Evolutionary conservation across 2,797 vertebrate species (phyloP), one percentile per base, ranked within the genome.

Genomic region (Sciaenops ocellatus): DNA sequence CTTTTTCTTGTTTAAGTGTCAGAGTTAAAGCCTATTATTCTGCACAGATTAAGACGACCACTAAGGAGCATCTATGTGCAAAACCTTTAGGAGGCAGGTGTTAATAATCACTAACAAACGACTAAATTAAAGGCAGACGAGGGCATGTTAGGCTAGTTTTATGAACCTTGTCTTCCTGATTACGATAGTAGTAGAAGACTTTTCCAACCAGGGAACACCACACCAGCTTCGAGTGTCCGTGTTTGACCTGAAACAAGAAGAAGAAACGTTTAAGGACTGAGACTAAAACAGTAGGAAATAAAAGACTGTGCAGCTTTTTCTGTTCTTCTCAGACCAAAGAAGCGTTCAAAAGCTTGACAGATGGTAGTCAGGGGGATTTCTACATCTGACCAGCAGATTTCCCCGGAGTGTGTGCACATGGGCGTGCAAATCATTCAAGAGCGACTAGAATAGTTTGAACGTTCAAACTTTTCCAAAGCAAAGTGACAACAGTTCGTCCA

Each of bases 141-240:
- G 22, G 5, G 9, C n/a, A 47, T 28, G 46, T 44, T 41, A 26
- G 42, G 6, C 16, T 26, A 59, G 44, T 73, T 69, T 66, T 63
- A 72, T 69, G 55, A 88, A 98, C 97, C 96, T 97, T 98, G 90
- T 99, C 97, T 47, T 99, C 98, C 65, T 97, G 96, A 89, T 97
- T 98, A 78, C 98, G 95, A 90, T 96, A 98, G 83, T 99, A 99
- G 89, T 95, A 96, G 90, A 98, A 97, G n/a, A 94, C 90, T 88
- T 95, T 98, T 74, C 96, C 96, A 34, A 97, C 89, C 74, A 99
- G 90, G 42, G 96, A 93, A 51, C 98, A 98, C 98, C 98, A 99
- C 69, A 99, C 97, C 91, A 98, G 95, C 90, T 98, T 99, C 17
- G 98, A 99, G 91, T 97, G 97, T 70, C 98, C 98, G 9, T 99